phyloP scores from a whole-genome alignment of 2,888 invertebrate species.

The Hofmannophila pseudospretella region DNA sequence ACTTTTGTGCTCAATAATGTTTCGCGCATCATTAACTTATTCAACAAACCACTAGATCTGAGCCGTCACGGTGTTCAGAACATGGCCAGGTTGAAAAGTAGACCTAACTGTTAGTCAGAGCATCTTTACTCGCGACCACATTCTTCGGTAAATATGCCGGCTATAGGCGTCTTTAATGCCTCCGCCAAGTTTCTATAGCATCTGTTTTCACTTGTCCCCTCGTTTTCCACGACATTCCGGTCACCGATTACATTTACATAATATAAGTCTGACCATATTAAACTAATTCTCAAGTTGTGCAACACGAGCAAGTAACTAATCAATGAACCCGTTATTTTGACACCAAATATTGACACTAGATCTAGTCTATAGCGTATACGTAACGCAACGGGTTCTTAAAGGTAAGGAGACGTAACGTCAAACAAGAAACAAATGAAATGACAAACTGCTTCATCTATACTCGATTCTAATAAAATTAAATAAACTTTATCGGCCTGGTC shows the following conservation, averaged over 20 bases:
- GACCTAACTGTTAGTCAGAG: slow-evolving; percentile 56
- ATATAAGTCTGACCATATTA: neutral
- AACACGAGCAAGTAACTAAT: slow-evolving; percentile 7
- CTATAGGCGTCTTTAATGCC: slow-evolving; percentile 40
- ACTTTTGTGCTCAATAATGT: slow-evolving; percentile 3
- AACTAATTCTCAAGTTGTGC: slow-evolving; percentile 5
- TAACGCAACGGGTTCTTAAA: too few species aligned
- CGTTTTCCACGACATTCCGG: slow-evolving; percentile 2
- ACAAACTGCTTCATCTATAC: too few species aligned
- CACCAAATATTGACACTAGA: slow-evolving; percentile 21
- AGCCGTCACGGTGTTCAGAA: slow-evolving; percentile 37
- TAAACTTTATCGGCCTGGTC: too few species aligned
- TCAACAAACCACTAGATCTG: slow-evolving; percentile 19
- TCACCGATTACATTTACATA: slow-evolving; percentile 7
- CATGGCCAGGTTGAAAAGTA: slow-evolving; percentile 51
- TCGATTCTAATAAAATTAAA: too few species aligned
- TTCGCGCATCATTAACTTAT: slow-evolving; percentile 28
- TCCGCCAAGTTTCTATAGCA: slow-evolving; percentile 14
- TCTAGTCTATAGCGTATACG: too few species aligned
- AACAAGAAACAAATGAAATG: too few species aligned
- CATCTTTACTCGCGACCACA: slow-evolving; percentile 44
- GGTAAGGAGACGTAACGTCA: too few species aligned
- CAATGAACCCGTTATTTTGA: slow-evolving; percentile 6
- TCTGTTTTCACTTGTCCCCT: slow-evolving; percentile 4
- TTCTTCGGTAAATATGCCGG: slow-evolving; percentile 34